A percentile compares a stretch with the other conserved stretches of the same genome.
Conservation (phyloP, 2,113 vertebrate genomes). For the Pygathrix nemaeus region DNA sequence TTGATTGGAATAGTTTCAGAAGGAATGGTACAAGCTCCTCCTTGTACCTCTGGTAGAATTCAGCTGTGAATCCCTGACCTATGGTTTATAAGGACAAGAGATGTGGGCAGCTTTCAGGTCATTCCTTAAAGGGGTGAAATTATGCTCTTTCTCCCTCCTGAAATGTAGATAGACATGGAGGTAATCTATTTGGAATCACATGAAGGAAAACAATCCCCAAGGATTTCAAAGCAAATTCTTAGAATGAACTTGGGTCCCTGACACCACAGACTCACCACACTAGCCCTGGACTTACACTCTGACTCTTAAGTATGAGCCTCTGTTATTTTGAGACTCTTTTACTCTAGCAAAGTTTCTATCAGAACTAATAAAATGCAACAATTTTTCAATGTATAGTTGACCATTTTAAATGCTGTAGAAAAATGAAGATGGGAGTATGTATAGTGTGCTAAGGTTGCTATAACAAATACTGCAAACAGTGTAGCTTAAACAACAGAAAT, state of each 20-base stretch:
- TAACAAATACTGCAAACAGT: background rate
- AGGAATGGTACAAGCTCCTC: too few relatives aligned
- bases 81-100: background rate
- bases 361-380: background rate
- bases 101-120: background rate
- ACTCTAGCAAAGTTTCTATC: background rate
- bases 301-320: background rate
- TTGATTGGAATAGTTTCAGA: too few relatives aligned
- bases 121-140: background rate
- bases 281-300: background rate
- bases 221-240: background rate
- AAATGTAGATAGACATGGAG: background rate
- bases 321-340: background rate
- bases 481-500: background rate
- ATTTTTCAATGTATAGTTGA: background rate
- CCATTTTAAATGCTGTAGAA: background rate
- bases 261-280: background rate
- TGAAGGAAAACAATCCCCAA: background rate
- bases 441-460: background rate
- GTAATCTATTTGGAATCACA: background rate
- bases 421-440: background rate
- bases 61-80: too few relatives aligned
- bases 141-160: background rate
- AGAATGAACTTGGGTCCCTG: background rate
- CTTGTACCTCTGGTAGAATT: too few relatives aligned